A percentile compares a stretch with the other conserved stretches of the same genome.
Conservation (phyloP, 2,113 vertebrate species). For the Kryptolebias marmoratus region DNA sequence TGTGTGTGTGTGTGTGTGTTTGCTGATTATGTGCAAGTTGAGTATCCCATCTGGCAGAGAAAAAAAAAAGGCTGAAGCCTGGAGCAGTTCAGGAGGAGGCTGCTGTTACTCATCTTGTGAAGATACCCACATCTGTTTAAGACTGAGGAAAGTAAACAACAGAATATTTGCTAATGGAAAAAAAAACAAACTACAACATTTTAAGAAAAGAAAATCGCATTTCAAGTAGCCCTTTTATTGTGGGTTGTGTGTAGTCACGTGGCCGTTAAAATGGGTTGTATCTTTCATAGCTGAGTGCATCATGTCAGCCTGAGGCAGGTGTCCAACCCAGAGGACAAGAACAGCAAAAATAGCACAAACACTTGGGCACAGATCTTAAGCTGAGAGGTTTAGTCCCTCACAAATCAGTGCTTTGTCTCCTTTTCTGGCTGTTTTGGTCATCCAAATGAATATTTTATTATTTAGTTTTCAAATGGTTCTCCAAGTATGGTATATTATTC, state of each 20-base stretch:
- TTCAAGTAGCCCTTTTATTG: neutral
- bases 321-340: conserved; percentile 39
- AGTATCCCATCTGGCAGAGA: conserved; percentile 68
- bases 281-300: conserved; percentile 28
- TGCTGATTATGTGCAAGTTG: conserved; percentile 40
- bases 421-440: neutral
- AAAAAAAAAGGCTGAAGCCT: conserved; percentile 38
- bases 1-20: conserved; percentile 24
- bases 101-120: conserved; percentile 27
- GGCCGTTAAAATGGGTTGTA: conserved; percentile 21
- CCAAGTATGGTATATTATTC: neutral
- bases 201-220: neutral
- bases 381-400: conserved; percentile 1
- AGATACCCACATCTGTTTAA: conserved; percentile 54
- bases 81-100: conserved; percentile 24
- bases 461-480: neutral
- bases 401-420: conserved; percentile 11
- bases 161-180: neutral
- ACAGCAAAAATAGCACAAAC: conserved; percentile 47
- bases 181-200: neutral
- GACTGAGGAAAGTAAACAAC: conserved; percentile 39
- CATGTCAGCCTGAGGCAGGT: conserved; percentile 34
- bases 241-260: conserved; percentile 3
- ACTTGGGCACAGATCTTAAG: conserved; percentile 13
- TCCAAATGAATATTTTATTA: neutral